Base-by-base conservation (phyloP, 1,140 invertebrate genomes). In the Goniozus legneri region DNA sequence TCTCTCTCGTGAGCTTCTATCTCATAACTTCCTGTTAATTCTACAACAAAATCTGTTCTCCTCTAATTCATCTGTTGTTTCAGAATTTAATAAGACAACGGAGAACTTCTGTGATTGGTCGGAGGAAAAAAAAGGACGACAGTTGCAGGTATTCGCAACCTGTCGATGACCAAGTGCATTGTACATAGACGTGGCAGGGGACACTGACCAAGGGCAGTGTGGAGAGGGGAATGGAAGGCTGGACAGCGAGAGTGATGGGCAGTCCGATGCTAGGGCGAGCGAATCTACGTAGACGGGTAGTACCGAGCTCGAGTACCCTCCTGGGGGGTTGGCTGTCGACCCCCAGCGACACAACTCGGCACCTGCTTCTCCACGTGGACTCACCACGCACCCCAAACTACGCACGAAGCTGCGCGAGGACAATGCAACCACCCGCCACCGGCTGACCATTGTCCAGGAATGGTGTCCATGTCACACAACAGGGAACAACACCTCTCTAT, bases 371-470 rank as follows among this genome's bases (percentile, higher is more conserved):
- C 21, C 33, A 10, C n/a, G n/a, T n/a, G 14, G 19, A 40, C 34
- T 44, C 39, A 21, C 40, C 35, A 8, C 48, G 32, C 20, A 37
- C 13, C 37, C 37, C 33, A 33, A 43, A 49, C 27, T 37, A 13
- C 7, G 13, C 18, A 37, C 34, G 31, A 53, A 61, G 58, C 51
- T 58, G 49, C 51, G 49, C 24, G n/a, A n/a, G 54, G 45, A 62
- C 59, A 65, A 65, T 65, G 38, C 38, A 57, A n/a, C 56, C 63
- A 65, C 63, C 61, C 61, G 59, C 52, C 56, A 65, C 45, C 52
- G 47, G 27, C 43, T 64, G 63, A 60, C 61, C 61, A 65, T 65
- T 65, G 63, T 64, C 52, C 56, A 50, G 50, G 34, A 18, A 47
- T 42, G 30, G 43, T 46, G 39, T 30, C 35, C 46, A 43, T 55